A percentile compares a stretch with the other conserved stretches of the same genome.
These are phyloP conservation scores for Odocoileus virginianus DNA, from an alignment of 2,113 vertebrate genomes.

Conservation along the genomic window DNA sequence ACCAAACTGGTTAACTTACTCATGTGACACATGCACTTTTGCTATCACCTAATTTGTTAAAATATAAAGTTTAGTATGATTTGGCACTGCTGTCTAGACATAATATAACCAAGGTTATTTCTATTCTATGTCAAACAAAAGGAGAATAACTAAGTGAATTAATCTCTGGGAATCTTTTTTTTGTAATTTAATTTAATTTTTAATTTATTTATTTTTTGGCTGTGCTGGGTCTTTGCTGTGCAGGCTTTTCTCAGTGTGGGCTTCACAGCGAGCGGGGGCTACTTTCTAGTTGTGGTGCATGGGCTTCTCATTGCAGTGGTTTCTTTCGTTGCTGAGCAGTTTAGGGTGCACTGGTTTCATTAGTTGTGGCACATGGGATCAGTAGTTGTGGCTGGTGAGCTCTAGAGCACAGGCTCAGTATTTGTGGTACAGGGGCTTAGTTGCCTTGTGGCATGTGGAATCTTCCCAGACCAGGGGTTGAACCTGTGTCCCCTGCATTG, in stretches of 20 bases:
- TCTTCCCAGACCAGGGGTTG: not conserved
- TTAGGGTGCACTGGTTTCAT: not conserved
- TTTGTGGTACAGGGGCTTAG: not conserved
- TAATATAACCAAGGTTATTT: not conserved
- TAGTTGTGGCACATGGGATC: not conserved
- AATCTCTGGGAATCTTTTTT: not conserved
- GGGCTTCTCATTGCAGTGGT: not conserved
- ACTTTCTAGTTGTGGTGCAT: not conserved
- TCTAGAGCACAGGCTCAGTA: not conserved
- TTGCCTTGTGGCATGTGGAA: not conserved
- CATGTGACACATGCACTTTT: not conserved
- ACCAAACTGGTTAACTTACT: not conserved
- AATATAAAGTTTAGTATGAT: not conserved
- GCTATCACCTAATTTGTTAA: not conserved
- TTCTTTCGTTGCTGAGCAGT: fast-evolving
- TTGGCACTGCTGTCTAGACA: not conserved
- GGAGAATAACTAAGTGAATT: not conserved
- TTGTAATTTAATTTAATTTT: not conserved
- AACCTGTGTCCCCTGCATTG: not conserved
- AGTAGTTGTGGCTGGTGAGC: not conserved
- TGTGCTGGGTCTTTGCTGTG: not conserved
- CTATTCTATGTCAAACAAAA: not conserved
- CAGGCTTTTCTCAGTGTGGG: not conserved
- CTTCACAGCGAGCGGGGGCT: fast-evolving
- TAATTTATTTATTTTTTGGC: not conserved